Base-by-base conservation (phyloP, 2,888 invertebrate genomes). In the Atrina japonica region DNA sequence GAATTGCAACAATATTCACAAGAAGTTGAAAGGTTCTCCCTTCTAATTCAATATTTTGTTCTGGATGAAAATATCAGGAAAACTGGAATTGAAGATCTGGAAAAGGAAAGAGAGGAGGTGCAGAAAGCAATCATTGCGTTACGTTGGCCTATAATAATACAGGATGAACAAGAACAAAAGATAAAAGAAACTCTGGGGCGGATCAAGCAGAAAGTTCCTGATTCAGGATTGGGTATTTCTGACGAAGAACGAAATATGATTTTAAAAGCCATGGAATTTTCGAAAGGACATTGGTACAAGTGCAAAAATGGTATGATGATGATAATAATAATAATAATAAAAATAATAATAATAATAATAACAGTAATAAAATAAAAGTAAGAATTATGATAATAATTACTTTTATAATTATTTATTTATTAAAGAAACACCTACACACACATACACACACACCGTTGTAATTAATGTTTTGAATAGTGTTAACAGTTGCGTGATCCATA, bases 131-230 rank as follows among this genome's bases (percentile, higher is more conserved):
- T 35, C 11, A 9, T 6, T 18, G 21, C 30, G 16, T 23, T 56
- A 18, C 21, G 35, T n/a, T 56, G 56, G 56, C 56, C 56, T 11
- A 27, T 11, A 7, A 9, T 40, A 7, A 16, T 35, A 2, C 23
- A 53, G 29, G 52, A 53, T 18, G 52, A 50, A 50, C 25, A 18
- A 25, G 50, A 23, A 40, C 21, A 43, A 3, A 23, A 23, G 9
- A 7, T 53, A 0, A 29, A 74, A 5, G 89, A 74, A 91, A 91
- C 2, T 77, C 11, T 25, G n/a, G n/a, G 30, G 9, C 16, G 29
- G 1, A 30, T 56, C 25, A 43, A 49, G 27, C 29, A 59, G 11
- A 43, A 66, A 11, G 9, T 35, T 0, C 58, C 53, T 3, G 7
- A 21, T 9, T 9, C 23, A 41, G 50, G 58, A 3, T 25, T 70